A percentile compares a stretch with the other conserved stretches of the same genome.
Evolutionary conservation across 2,113 vertebrate genomes (phyloP).

Genomic region (Rattus norvegicus): DNA sequence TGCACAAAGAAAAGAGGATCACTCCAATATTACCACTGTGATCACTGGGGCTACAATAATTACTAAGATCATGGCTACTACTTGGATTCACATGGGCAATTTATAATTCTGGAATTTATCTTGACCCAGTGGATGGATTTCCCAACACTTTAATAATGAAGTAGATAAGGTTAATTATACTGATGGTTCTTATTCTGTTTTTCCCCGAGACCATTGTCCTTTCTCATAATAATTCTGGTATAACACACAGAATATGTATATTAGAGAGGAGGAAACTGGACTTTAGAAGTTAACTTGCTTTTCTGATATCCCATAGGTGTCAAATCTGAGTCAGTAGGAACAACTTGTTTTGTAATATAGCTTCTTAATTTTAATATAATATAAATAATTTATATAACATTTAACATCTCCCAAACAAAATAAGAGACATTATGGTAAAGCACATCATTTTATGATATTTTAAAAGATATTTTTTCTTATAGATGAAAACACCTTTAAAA

Average conservation of each 20-base stretch:
- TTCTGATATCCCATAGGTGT: neutral
- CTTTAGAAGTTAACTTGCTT: neutral
- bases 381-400: slow-evolving; percentile 69
- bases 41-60: slow-evolving; percentile 58
- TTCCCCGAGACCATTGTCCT: neutral
- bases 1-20: slow-evolving; percentile 54
- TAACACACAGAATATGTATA: neutral
- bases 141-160: slow-evolving; percentile 65
- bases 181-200: neutral
- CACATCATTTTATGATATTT: neutral
- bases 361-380: slow-evolving; percentile 83
- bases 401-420: slow-evolving; percentile 83
- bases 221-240: slow-evolving; percentile 15
- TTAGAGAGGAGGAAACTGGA: slow-evolving; percentile 36
- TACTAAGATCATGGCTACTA: slow-evolving; percentile 43
- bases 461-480: slow-evolving; percentile 75
- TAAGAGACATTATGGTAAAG: slow-evolving; percentile 71
- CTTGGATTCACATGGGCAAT: slow-evolving; percentile 60
- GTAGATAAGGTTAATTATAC: slow-evolving; percentile 52
- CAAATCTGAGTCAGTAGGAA: neutral
- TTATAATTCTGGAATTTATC: slow-evolving; percentile 59
- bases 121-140: slow-evolving; percentile 28
- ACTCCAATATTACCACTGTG: slow-evolving; percentile 14
- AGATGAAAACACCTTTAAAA: slow-evolving; percentile 82
- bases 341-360: slow-evolving; percentile 79